Percentiles rank a stretch among this genome's conserved stretches.
phyloP scores from a whole-genome alignment of 2,113 vertebrate genomes.

The Lagenorhynchus albirostris region DNA sequence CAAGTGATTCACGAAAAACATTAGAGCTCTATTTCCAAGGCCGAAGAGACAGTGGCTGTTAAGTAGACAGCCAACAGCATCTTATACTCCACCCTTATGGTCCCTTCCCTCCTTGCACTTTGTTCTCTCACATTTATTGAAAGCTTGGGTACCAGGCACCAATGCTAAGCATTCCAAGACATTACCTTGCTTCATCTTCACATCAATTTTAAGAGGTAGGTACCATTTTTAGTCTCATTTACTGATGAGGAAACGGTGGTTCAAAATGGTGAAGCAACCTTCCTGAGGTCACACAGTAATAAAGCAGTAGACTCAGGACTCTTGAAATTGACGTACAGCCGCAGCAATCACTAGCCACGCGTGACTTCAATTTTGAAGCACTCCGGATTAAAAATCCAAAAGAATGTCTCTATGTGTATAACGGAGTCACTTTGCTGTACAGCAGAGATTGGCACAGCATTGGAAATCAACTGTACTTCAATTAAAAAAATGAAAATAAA shows the following conservation, averaged over 20 bases:
- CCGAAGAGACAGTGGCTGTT: not conserved
- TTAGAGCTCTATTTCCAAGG: not conserved
- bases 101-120: not conserved
- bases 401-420: too few relatives aligned
- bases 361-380: not conserved
- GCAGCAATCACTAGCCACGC: fast-evolving
- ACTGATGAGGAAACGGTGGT: not conserved
- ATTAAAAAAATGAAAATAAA: not conserved
- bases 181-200: not conserved
- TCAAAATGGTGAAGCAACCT: not conserved
- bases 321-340: not conserved
- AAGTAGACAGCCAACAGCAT: not conserved
- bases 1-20: not conserved
- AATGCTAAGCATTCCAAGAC: not conserved
- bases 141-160: not conserved
- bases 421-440: too few relatives aligned
- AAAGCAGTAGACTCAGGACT: too few relatives aligned
- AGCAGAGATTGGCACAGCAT: too few relatives aligned
- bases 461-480: too few relatives aligned
- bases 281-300: not conserved
- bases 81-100: fast-evolving
- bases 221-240: not conserved
- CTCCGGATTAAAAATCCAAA: not conserved
- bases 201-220: not conserved
- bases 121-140: not conserved